Base-by-base conservation (phyloP, 2,797 vertebrate species). In the Vespertilio murinus region DNA sequence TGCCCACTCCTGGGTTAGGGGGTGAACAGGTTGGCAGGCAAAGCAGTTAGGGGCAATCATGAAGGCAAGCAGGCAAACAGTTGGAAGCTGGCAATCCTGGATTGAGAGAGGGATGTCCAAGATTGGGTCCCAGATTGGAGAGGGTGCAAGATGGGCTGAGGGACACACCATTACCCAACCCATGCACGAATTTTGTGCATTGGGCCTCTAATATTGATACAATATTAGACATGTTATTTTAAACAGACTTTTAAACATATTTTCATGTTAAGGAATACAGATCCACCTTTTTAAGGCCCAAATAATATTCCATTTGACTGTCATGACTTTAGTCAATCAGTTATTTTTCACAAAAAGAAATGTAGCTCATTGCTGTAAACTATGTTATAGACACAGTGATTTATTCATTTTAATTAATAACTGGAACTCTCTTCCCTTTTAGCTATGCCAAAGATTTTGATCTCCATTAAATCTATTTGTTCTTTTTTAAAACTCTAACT, bases 291-390 rank as follows among this genome's bases (percentile, higher is more conserved):
- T 84, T 83, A 89, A 83, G 9, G 12, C 20, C 25, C 3, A 74
- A 4, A 23, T 74, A 86, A 10, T 83, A 61, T 70, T 70, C 49
- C 3, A 38, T 10, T 10, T 65, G 40, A 45, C 17, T 2, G 78
- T 35, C 17, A 93, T 69, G 20, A 74, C 54, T 87, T 65, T 11
- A 23, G 71, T 4, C 35, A 52, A 28, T 56, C 28, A 38, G 14
- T 85, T 87, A 74, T 83, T 84, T 84, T 82, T 95, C 47, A 45
- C 52, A 86, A 81, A 79, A 59, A 52, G 11, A 71, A 91, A 47
- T n/a, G 30, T 67, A 16, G 20, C 79, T 93, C 23, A 28, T 75
- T 92, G 8, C 2, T 54, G 4, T 86, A 78, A 93, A 88, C 9
- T 88, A 6, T 67, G 25, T 40, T 14, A 38, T 84, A 33, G 7